Evolutionary conservation across 2,797 vertebrate species (phyloP), one percentile per base, ranked within the genome.

Genomic region (Karalla daura): DNA sequence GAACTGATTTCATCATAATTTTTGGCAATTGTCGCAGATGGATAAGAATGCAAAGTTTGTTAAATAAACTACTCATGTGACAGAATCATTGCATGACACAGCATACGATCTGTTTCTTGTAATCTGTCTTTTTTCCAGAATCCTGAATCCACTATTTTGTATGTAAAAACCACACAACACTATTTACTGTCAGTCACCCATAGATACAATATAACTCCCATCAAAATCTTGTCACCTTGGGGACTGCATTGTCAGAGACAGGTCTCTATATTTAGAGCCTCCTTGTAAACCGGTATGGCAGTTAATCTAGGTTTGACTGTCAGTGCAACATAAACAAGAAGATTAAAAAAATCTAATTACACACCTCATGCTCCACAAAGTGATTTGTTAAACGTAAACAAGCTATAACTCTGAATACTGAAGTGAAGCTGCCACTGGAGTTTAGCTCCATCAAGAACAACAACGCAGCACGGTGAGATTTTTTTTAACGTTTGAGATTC

Each of bases 321-420:
- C 21, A 0, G 9, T 25, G 55, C 43, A 55, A 55, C 55, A 72
- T 65, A 64, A 83, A 84, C 54, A 70, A 74, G 63, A 40, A 69
- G 45, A 79, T 80, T 10, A 14, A 45, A 66, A 40, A 73, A 43
- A 82, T 83, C 39, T 64, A 78, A 89, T 88, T 83, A 78, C 71
- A 84, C 73, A 78, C 45, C 47, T 75, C 35, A 5, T 69, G 59
- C 62, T 28, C 52, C 0, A 17, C 52, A 66, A 66, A 68, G 55
- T 71, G 59, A 82, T 75, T 73, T 68, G 25, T 65, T 45, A n/a
- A 70, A 74, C 35, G 33, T 44, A 78, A 70, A 83, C 32, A 50
- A 20, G 70, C 54, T 37, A 24, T 63, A 64, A 69, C 33, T 80
- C 56, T 50, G 30, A 81, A 69, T 60, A 54, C 20, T 33, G 17